Percentiles rank a stretch among this genome's conserved stretches.
Conservation (phyloP, 2,888 invertebrate species). For the Tetragnatha montana region DNA sequence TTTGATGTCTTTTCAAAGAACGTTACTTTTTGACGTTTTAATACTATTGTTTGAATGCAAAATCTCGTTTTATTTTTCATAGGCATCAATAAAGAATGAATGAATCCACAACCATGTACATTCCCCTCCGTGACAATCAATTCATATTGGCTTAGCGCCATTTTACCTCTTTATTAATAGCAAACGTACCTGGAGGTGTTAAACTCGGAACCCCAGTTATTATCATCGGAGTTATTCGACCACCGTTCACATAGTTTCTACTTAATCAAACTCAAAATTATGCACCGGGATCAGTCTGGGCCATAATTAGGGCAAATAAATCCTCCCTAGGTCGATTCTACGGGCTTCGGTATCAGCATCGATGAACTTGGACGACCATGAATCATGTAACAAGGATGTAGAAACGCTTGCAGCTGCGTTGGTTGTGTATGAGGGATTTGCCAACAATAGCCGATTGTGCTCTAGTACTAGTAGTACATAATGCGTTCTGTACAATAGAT, state of each 20-base stretch:
- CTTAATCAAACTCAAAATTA: neutral
- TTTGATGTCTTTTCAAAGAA: too few species aligned
- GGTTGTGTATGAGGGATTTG: neutral
- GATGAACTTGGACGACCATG: neutral
- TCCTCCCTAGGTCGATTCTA: neutral
- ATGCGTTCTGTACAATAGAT: too few species aligned
- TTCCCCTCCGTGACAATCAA: too few species aligned
- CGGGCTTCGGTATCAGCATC: neutral
- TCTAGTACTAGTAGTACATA: too few species aligned
- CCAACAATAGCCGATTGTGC: neutral
- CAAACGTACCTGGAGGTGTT: neutral
- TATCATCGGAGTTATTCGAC: neutral
- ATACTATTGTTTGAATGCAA: too few species aligned
- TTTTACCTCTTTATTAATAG: neutral
- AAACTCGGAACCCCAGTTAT: neutral
- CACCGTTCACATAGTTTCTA: neutral
- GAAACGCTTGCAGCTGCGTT: neutral
- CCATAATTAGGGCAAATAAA: neutral
- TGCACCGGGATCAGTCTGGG: neutral
- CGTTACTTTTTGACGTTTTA: too few species aligned
- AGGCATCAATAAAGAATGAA: too few species aligned
- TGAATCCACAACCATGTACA: too few species aligned
- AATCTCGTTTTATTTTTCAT: too few species aligned
- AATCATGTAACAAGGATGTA: neutral
- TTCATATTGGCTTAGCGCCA: neutral